Base-by-base conservation (phyloP, 2,797 vertebrate genomes). In the Myotis daubentonii region DNA sequence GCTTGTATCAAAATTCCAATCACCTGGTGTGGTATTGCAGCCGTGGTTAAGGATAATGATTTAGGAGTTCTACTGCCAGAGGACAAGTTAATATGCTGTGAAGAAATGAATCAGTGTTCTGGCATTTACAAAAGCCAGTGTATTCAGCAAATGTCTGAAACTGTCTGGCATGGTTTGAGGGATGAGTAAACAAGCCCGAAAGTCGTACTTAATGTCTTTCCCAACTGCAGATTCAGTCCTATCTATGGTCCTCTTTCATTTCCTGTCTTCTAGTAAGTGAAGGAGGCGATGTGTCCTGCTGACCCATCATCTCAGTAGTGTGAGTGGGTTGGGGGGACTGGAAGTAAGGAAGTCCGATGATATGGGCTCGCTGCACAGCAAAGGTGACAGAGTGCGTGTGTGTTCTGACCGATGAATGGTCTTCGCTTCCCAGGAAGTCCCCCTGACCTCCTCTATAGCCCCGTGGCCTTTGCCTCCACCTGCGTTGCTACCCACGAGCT, bases 91-190 rank as follows among this genome's bases (percentile, higher is more conserved):
- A n/a, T 66, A 22, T 85, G 28, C 47, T 82, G 81, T 93, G 68
- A 36, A 66, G 78, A 49, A 90, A 6, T 51, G 91, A 89, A 82
- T 88, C 65, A 28, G 78, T 60, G 87, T 95, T 81, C 70, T 88
- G 95, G 57, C 78, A 92, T 93, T 95, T 95, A 82, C 25, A 33
- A 89, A 83, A 86, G 91, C n/a, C 41, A 38, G 12, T 93, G 74
- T 80, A 38, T 33, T 88, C 68, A 83, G 47, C 87, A 90, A 75
- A 88, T 90, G 78, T 94, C 74, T 90, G 88, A 78, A 96, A 51
- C 55, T 36, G 51, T 68, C 90, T 90, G 87, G 36, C 62, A 41
- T 93, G 66, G 92, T 91, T 91, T 95, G 85, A 83, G 47, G 62
- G 62, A 51, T 82, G 70, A 94, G 15, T 89, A 33, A 76, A 75